A percentile compares a stretch with the other conserved stretches of the same genome.
These are phyloP conservation scores for Himalopsyche phryganea DNA, from an alignment of 1,140 invertebrate species.

Conservation along the genomic window DNA sequence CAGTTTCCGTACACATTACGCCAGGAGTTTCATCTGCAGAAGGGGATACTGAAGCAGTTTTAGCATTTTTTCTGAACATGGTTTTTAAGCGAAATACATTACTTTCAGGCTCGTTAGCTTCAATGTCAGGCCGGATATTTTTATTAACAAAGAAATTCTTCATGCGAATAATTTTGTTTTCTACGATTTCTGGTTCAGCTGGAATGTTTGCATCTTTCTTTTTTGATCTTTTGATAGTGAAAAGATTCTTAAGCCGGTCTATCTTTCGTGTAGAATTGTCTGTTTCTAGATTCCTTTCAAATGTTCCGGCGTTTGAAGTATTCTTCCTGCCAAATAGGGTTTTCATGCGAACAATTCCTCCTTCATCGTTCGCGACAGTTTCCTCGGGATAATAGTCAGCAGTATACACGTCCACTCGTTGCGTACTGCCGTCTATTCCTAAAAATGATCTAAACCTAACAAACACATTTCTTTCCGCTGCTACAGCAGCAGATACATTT, in stretches of 20 bases:
- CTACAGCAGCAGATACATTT: constrained; percentile 13
- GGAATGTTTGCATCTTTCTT: constrained; percentile 1
- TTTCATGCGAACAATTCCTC: constrained; percentile 7
- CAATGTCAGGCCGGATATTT: too few relatives aligned
- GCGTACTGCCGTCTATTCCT: constrained; percentile 21
- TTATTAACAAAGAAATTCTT: constrained; percentile 25
- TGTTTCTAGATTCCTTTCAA: background rate
- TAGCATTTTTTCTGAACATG: constrained; percentile 20
- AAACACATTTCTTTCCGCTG: constrained; percentile 13
- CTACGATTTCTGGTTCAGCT: background rate
- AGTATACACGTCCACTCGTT: constrained; percentile 16
- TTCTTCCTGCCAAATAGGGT: constrained; percentile 14
- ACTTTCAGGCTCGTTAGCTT: background rate
- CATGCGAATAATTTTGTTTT: constrained; percentile 18
- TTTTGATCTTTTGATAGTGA: constrained; percentile 15
- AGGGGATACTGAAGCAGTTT: constrained; percentile 11
- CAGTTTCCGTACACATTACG: too few relatives aligned
- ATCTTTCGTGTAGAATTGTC: background rate
- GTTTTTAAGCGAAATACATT: constrained; percentile 7
- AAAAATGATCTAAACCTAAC: constrained; percentile 23
- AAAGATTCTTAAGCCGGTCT: constrained; percentile 14
- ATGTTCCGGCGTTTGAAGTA: background rate
- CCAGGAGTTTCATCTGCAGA: background rate
- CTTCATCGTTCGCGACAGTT: background rate
- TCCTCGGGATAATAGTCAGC: background rate